Evolutionary conservation across 2,797 vertebrate species (phyloP).

Genomic region (Lacerta bilineata): DNA sequence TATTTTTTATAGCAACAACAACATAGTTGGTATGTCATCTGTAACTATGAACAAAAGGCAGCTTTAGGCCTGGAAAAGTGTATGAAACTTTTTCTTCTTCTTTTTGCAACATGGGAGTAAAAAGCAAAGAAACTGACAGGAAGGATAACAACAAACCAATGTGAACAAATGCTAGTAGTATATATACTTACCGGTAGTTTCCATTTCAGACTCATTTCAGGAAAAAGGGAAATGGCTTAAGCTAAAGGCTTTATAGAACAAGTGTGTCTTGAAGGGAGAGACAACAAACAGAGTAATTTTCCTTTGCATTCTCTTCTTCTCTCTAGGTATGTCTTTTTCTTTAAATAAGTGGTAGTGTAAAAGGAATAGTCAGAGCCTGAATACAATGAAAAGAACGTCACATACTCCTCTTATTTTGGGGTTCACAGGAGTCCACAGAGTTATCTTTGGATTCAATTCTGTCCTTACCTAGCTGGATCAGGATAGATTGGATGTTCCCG

Average conservation of each 20-base stretch:
- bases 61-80: neutral
- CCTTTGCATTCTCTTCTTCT: neutral
- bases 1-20: neutral
- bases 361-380: neutral
- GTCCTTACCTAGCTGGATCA: slow-evolving; percentile 94
- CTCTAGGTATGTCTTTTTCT: neutral
- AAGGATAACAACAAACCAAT: neutral
- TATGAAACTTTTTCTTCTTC: neutral
- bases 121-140: neutral
- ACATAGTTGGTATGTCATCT: neutral
- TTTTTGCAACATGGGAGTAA: neutral
- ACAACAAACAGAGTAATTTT: neutral
- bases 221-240: neutral
- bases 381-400: neutral
- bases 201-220: neutral
- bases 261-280: neutral
- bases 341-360: neutral
- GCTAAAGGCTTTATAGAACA: neutral
- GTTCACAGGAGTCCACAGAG: neutral
- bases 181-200: neutral
- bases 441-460: slow-evolving; percentile 55
- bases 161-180: neutral
- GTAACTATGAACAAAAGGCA: neutral
- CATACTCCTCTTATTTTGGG: neutral
- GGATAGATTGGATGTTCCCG: slow-evolving; percentile 99